A percentile compares a stretch with the other conserved stretches of the same genome.
phyloP scores from a whole-genome alignment of 2,888 invertebrate genomes.

The Thelaira solivaga region DNA sequence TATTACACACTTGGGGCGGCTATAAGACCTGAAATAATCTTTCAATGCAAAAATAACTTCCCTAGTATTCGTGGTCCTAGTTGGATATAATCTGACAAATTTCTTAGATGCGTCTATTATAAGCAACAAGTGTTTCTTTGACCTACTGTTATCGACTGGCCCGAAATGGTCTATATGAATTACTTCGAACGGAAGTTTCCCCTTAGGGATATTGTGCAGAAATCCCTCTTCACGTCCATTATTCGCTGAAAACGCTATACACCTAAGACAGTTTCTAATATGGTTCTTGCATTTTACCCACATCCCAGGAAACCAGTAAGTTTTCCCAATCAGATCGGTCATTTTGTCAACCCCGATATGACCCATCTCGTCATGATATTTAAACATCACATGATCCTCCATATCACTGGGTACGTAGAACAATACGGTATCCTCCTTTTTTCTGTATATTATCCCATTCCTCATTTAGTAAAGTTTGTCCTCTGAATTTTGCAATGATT shows the following conservation, averaged over 20 bases:
- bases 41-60: background rate
- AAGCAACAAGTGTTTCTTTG: background rate
- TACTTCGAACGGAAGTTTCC: background rate
- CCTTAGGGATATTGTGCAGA: background rate
- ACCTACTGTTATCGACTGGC: background rate
- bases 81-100: background rate
- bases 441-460: conserved; percentile 15
- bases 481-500: conserved; percentile 3
- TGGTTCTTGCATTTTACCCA: background rate
- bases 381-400: background rate
- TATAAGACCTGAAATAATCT: background rate
- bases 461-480: conserved; percentile 46
- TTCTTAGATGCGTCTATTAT: background rate
- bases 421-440: background rate
- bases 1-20: background rate
- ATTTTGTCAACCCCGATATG: conserved; percentile 25
- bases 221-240: background rate
- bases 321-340: background rate
- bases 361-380: conserved; percentile 21
- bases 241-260: conserved; percentile 12
- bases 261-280: conserved; percentile 11
- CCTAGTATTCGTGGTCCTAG: background rate
- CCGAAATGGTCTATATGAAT: background rate
- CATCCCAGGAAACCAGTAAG: background rate
- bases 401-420: background rate